A percentile compares a stretch with the other conserved stretches of the same genome.
These are phyloP conservation scores for Salminus brasiliensis DNA, from an alignment of 2,113 vertebrate species.

Conservation along the genomic window DNA sequence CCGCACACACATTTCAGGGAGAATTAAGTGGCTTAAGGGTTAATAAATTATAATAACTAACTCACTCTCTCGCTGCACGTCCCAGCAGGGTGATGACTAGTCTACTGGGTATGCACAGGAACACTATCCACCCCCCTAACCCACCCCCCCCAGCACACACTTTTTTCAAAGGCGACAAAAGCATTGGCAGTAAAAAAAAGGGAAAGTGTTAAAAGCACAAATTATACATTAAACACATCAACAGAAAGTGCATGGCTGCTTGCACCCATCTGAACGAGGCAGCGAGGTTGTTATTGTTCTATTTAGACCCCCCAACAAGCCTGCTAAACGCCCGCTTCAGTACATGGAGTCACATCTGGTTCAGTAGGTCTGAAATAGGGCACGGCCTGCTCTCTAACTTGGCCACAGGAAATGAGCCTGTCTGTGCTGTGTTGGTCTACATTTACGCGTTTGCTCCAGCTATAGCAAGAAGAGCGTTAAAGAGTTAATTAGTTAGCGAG, in stretches of 20 bases:
- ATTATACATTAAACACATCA: slow-evolving; percentile 29
- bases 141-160: too few species aligned
- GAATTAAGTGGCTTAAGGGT: slow-evolving; percentile 6
- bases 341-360: neutral
- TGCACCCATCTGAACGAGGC: neutral
- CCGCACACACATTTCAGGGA: slow-evolving; percentile 7
- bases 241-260: neutral
- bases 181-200: neutral
- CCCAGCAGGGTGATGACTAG: neutral
- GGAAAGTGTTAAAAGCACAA: neutral
- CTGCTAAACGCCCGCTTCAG: neutral
- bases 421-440: slow-evolving; percentile 64
- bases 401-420: slow-evolving; percentile 38
- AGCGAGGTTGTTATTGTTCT: neutral
- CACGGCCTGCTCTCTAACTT: neutral
- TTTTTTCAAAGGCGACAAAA: neutral
- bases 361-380: neutral
- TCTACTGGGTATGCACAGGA: neutral
- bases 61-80: neutral
- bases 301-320: neutral
- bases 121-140: neutral
- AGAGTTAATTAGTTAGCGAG: slow-evolving; percentile 68
- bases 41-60: slow-evolving; percentile 28
- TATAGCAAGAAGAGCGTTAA: slow-evolving; percentile 49
- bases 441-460: slow-evolving; percentile 44